A percentile compares a stretch with the other conserved stretches of the same genome.
These are phyloP conservation scores for Tetragonula carbonaria DNA, from an alignment of 2,888 invertebrate genomes.

Conservation along the genomic window DNA sequence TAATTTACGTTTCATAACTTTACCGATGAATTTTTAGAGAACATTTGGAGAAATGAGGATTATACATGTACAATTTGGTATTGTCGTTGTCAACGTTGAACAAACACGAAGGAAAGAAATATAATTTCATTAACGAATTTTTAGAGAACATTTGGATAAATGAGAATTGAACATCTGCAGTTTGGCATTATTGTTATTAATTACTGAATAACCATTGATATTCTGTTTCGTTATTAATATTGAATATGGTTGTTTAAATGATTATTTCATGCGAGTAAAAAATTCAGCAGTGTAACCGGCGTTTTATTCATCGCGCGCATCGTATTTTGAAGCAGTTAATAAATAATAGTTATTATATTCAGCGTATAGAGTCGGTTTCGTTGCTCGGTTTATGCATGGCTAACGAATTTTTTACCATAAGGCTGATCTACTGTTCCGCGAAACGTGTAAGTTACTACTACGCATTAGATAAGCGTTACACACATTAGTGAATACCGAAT, in stretches of 20 bases:
- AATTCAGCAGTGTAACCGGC: background rate
- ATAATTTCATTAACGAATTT: too few species aligned
- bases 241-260: background rate
- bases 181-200: background rate
- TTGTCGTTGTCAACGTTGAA: too few species aligned
- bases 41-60: too few species aligned
- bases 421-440: conserved; percentile 24
- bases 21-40: too few species aligned
- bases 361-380: background rate
- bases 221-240: background rate
- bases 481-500: background rate
- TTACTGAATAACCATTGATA: background rate
- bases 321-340: conserved; percentile 3
- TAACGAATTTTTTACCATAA: conserved; percentile 43
- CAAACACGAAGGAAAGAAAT: too few species aligned
- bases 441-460: conserved; percentile 24
- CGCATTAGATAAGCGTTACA: conserved; percentile 22
- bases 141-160: background rate
- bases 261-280: background rate
- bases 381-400: conserved; percentile 15
- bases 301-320: background rate
- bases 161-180: background rate
- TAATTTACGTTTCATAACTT: too few species aligned
- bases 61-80: too few species aligned
- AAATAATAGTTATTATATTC: conserved; percentile 9